These are phyloP conservation scores for Drosophila nebulosa DNA, from an alignment of 1,140 invertebrate genomes.

Conservation along the genomic window DNA sequence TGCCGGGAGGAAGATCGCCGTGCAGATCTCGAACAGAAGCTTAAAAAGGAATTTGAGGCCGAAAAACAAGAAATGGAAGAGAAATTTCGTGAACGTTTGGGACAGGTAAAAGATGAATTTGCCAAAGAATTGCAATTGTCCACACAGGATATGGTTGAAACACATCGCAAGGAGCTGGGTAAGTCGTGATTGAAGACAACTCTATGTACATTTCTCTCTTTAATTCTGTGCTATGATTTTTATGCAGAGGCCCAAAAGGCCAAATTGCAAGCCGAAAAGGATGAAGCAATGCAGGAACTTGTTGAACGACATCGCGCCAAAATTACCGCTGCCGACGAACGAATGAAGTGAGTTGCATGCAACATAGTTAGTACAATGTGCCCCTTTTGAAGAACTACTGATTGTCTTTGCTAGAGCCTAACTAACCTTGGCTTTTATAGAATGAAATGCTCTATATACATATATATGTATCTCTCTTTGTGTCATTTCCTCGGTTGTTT, in stretches of 20 bases:
- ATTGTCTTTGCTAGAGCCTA: not conserved
- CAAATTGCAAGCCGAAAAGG: slow-evolving; percentile 82
- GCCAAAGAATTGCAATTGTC: slow-evolving; percentile 68
- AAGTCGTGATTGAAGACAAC: too few relatives aligned
- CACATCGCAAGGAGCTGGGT: slow-evolving; percentile 84
- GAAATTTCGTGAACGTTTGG: slow-evolving; percentile 71
- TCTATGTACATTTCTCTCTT: too few relatives aligned
- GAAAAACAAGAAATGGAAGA: slow-evolving; percentile 79
- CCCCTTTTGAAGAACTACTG: not conserved
- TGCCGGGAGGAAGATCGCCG: slow-evolving; percentile 83
- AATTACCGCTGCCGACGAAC: slow-evolving; percentile 81
- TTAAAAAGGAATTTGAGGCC: slow-evolving; percentile 66
- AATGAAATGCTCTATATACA: slow-evolving; percentile 9
- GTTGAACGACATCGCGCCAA: slow-evolving; percentile 82
- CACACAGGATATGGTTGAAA: slow-evolving; percentile 82
- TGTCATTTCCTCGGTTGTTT: slow-evolving; percentile 28
- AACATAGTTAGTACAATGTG: not conserved
- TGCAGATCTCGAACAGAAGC: slow-evolving; percentile 61
- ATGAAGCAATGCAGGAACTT: slow-evolving; percentile 82
- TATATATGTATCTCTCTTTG: not conserved
- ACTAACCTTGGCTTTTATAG: slow-evolving; percentile 8
- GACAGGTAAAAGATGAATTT: slow-evolving; percentile 80
- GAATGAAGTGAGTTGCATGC: slow-evolving; percentile 72
- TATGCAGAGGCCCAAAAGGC: slow-evolving; percentile 82
- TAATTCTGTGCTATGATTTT: not conserved